phyloP scores from a whole-genome alignment of 2,888 invertebrate genomes.

The Cheilosia pagana region DNA sequence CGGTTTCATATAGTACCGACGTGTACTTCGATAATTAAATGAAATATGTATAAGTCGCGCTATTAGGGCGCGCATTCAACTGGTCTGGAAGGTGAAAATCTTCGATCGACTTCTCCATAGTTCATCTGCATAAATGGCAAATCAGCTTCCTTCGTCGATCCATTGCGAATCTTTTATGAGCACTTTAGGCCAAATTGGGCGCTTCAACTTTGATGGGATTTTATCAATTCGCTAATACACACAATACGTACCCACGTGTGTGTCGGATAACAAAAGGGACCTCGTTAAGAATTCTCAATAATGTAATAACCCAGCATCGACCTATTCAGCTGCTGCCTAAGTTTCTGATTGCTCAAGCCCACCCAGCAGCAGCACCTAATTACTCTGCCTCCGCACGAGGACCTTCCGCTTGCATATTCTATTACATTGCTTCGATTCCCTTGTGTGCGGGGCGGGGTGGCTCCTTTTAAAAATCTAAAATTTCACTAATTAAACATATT shows the following conservation, averaged over 20 bases:
- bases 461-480: conserved; percentile 54
- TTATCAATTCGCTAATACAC: conserved; percentile 52
- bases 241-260: conserved; percentile 27
- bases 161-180: conserved; percentile 61
- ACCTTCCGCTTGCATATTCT: conserved; percentile 63
- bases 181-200: conserved; percentile 17
- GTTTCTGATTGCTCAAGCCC: conserved; percentile 49
- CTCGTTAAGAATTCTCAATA: conserved; percentile 67
- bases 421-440: conserved; percentile 50
- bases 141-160: conserved; percentile 49
- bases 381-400: conserved; percentile 44
- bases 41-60: conserved; percentile 50
- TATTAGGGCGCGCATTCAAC: conserved; percentile 9
- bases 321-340: conserved; percentile 58
- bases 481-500: conserved; percentile 69
- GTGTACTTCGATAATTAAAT: conserved; percentile 49
- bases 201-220: conserved; percentile 21
- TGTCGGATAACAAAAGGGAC: conserved; percentile 40
- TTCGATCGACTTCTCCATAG: conserved; percentile 18
- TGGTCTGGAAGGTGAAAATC: conserved; percentile 14
- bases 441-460: not conserved
- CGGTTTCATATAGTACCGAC: too few species aligned
- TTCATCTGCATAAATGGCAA: conserved; percentile 62
- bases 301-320: conserved; percentile 71
- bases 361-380: conserved; percentile 41